These are phyloP conservation scores for Chrosomus eos DNA, from an alignment of 2,797 vertebrate species.

Conservation along the genomic window DNA sequence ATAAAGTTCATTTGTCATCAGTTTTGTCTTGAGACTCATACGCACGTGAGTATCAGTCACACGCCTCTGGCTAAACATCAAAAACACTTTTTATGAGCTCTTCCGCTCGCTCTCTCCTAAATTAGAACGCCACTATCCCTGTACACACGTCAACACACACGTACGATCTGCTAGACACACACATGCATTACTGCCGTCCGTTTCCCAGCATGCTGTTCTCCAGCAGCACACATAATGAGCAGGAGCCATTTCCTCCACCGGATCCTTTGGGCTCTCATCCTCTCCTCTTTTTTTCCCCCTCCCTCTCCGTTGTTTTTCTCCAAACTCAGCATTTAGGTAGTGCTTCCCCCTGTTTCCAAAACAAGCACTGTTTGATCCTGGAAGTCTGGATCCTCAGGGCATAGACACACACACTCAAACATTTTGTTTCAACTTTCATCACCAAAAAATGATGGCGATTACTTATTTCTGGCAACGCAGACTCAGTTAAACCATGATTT, in stretches of 20 bases:
- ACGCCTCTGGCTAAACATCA: slow-evolving; percentile 34
- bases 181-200: neutral
- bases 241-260: slow-evolving; percentile 49
- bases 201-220: slow-evolving; percentile 37
- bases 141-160: slow-evolving; percentile 26
- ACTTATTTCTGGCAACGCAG: slow-evolving; percentile 23
- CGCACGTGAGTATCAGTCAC: slow-evolving; percentile 4
- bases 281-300: slow-evolving; percentile 18
- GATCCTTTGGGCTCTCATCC: slow-evolving; percentile 48
- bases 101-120: slow-evolving; percentile 27
- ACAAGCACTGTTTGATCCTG: slow-evolving; percentile 53
- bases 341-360: slow-evolving; percentile 51
- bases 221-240: slow-evolving; percentile 45
- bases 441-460: neutral
- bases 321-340: slow-evolving; percentile 54
- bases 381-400: slow-evolving; percentile 39
- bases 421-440: slow-evolving; percentile 8
- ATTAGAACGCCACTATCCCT: neutral
- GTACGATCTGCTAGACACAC: slow-evolving; percentile 26
- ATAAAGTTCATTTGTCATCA: neutral
- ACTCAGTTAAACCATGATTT: slow-evolving; percentile 37
- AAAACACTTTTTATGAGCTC: slow-evolving; percentile 32
- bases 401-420: slow-evolving; percentile 21
- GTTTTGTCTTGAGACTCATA: neutral
- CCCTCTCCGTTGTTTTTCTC: slow-evolving; percentile 48